Evolutionary conservation across 1,140 invertebrate genomes (phyloP), one percentile per base, ranked within the genome.

Genomic region (Euura lappo): DNA sequence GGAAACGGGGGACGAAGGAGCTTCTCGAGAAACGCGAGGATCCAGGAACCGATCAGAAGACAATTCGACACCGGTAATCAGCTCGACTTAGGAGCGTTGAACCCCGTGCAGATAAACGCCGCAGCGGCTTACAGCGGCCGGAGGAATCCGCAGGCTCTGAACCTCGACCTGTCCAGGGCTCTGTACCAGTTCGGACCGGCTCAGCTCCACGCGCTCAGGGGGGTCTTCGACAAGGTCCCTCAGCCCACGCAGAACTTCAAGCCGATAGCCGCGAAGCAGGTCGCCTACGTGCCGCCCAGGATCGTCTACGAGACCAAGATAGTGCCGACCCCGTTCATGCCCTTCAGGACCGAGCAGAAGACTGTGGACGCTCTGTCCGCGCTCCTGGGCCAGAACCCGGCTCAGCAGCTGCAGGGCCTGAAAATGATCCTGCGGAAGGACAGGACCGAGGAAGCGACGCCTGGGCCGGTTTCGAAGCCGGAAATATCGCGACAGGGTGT

Each of bases 291-390:
- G 44, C 78, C 74, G 68, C 72, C 74, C 10, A 76, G 72, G 75
- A 71, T 77, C 3, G 71, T 77, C 43, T 77, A 79, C 69, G 74
- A 75, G 4, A 72, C 72, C 6, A 73, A 75, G 72, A 77, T 78
- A 46, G 42, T 75, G n/a, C 75, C 77, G 64, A 71, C 72, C 7
- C 72, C 71, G 51, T 74, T 76, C 8, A 46, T 42, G 3, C 73
- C 71, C 8, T 3, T 60, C 5, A n/a, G 13, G 2, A n/a, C 10
- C 10, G 51, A 60, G 6, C 51, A n/a, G 66, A 68, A 44, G 44
- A 68, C 66, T 10, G 66, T 68, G 3, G 28, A 68, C 11, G 66
- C 13, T 8, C 44, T 68, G 8, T 10, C 8, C 28, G 44, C 13
- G 13, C 10, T 68, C 11, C 5, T 68, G 13, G 66, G 66, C 4